Conservation (phyloP, 2,888 invertebrate species). For the Masnerella sp. region DNA sequence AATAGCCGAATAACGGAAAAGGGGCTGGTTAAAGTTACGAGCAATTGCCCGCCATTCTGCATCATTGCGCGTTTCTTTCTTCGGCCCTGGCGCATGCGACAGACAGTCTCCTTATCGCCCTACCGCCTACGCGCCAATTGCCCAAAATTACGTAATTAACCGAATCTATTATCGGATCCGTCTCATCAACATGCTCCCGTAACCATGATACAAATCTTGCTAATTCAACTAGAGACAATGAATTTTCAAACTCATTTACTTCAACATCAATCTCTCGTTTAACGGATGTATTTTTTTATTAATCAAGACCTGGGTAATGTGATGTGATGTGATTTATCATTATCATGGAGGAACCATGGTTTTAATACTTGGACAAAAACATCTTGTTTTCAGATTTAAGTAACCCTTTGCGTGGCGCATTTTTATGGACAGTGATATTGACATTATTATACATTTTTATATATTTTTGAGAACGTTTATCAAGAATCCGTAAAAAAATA, state of each 20-base stretch:
- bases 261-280: neutral
- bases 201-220: conserved; percentile 54
- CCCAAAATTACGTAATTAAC: conserved; percentile 70
- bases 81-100: conserved; percentile 62
- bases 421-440: too few relatives aligned
- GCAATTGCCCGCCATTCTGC: conserved; percentile 72
- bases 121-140: conserved; percentile 56
- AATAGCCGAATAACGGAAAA: conserved; percentile 49
- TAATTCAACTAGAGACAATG: conserved; percentile 7
- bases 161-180: conserved; percentile 61
- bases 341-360: too few relatives aligned
- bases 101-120: conserved; percentile 39
- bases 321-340: too few relatives aligned
- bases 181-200: conserved; percentile 65
- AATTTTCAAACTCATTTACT: conserved; percentile 13
- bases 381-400: too few relatives aligned
- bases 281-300: too few relatives aligned
- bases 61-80: conserved; percentile 69
- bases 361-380: too few relatives aligned
- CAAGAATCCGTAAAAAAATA: too few relatives aligned
- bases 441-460: too few relatives aligned
- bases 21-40: conserved; percentile 67
- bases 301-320: too few relatives aligned
- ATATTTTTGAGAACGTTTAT: too few relatives aligned
- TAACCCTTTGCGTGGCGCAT: too few relatives aligned